Evolutionary conservation across 2,113 vertebrate genomes (phyloP), one percentile per base, ranked within the genome.

Genomic region (Ceyx cyanopectus): DNA sequence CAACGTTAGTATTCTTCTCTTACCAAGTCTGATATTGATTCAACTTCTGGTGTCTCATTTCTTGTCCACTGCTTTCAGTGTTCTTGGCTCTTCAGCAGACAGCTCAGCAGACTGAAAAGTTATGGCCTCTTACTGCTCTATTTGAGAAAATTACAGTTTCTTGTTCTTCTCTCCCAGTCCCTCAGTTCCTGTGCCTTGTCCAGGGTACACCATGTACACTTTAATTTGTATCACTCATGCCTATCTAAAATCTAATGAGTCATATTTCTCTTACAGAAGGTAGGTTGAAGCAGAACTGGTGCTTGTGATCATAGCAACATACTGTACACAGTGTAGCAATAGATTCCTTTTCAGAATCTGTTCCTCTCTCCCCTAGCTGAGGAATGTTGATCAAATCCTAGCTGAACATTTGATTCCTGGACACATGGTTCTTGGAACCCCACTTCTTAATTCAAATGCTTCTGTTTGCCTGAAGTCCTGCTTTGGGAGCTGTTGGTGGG

Each of bases 71-170:
- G n/a, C 78, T 90, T 87, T 30, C 48, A 32, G 27, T 68, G 74
- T 65, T 92, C 50, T 60, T 92, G 87, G 70, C 54, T 84, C 54
- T 65, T 45, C 0, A 70, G 73, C 66, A 90, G 86, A 21, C 82
- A 85, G 72, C 76, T 83, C 76, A 88, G 89, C 79, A 92, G 66
- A 45, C 58, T 68, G 89, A 58, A n/a, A 48, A 92, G 70, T 53
- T 58, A 4, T 87, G 74, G 30, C 8, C 29, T 74, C 34, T 83
- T 50, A 16, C 34, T 89, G 74, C 6, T 0, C 57, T 76, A 16
- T 45, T 81, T 30, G 72, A 54, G 48, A 75, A 60, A 90, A 78
- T 14, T 88, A 23, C 21, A n/a, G 8, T 74, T 83, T 72, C 48
- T 77, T 74, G 14, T 53, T 46, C 20, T 53, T 51, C 20, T 72